Evolutionary conservation across 2,113 vertebrate genomes (phyloP), one percentile per base, ranked within the genome.

Genomic region (Lanius ludovicianus): DNA sequence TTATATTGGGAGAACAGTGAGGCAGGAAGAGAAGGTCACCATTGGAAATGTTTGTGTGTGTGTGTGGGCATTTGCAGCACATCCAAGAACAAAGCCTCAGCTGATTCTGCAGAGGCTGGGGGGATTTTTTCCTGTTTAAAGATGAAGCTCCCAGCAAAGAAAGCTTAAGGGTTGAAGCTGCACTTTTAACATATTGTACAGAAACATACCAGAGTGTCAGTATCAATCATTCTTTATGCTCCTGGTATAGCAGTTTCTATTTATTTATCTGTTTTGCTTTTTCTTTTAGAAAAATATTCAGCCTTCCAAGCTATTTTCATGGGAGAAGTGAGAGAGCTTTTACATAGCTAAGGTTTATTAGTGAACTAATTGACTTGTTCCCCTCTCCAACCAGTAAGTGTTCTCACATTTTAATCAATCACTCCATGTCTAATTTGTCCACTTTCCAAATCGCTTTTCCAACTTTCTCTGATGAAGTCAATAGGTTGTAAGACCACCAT

Each of bases 371-470:
- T 87, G 84, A 79, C 56, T 55, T 71, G 81, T 92, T 96, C 70
- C 81, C 63, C 50, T 94, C 49, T 62, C 46, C 62, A 47, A 1
- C 23, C 55, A 25, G 1, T 82, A 89, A 96, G 78, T 49, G 81
- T 75, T 96, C 87, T 96, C 91, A 89, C 78, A 87, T 96, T 94
- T 94, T 90, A 70, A 64, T 21, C 87, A 78, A 90, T 86, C 76
- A 76, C 39, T 55, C 56, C 20, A 6, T 75, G 41, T 23, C 83
- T 81, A 80, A 81, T 78, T 97, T 97, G 93, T 97, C 96, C 96
- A 28, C 80, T 98, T 97, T 97, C 97, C 96, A 98, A 98, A 90
- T 67, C 75, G 41, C 91, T 97, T 98, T 97, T 97, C 96, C 93
- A 92, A 87, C 85, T 95, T 97, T 96, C 42, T 16, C 96, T 97